Evolutionary conservation across 2,113 vertebrate genomes (phyloP).

Genomic region (Camelus bactrianus): DNA sequence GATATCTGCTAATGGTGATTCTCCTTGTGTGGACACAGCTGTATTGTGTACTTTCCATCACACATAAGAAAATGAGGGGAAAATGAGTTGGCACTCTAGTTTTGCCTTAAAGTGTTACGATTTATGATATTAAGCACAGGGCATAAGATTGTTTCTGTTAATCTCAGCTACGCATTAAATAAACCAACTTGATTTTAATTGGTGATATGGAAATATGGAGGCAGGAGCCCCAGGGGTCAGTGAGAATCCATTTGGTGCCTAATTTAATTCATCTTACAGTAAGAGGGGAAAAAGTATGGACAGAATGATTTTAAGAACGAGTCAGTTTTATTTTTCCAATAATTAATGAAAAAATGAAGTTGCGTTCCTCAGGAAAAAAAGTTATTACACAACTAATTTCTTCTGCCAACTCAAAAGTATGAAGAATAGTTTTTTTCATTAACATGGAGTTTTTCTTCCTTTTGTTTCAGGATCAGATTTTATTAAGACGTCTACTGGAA

Average conservation of each 20-base stretch:
- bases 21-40: background rate
- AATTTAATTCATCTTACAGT: slow-evolving; percentile 28
- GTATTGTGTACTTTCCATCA: background rate
- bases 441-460: slow-evolving; percentile 41
- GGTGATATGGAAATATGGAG: background rate
- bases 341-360: slow-evolving; percentile 27
- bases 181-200: slow-evolving; percentile 65
- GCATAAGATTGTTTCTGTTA: slow-evolving; percentile 62
- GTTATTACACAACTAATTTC: background rate
- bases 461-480: slow-evolving; percentile 95
- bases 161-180: slow-evolving; percentile 54
- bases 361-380: background rate
- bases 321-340: slow-evolving; percentile 48
- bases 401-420: slow-evolving; percentile 48
- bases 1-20: background rate
- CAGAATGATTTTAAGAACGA: slow-evolving; percentile 46
- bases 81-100: background rate
- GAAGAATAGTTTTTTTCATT: slow-evolving; percentile 62
- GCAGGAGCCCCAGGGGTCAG: background rate
- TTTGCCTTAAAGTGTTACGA: background rate
- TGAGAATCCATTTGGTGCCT: background rate
- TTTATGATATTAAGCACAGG: background rate
- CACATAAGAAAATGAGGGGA: background rate
- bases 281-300: background rate
- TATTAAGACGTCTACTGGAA: slow-evolving; percentile 99